These are phyloP conservation scores for Agelas oroides DNA, from an alignment of 37 sponge, comb jelly and placozoan genomes.

Conservation along the genomic window DNA sequence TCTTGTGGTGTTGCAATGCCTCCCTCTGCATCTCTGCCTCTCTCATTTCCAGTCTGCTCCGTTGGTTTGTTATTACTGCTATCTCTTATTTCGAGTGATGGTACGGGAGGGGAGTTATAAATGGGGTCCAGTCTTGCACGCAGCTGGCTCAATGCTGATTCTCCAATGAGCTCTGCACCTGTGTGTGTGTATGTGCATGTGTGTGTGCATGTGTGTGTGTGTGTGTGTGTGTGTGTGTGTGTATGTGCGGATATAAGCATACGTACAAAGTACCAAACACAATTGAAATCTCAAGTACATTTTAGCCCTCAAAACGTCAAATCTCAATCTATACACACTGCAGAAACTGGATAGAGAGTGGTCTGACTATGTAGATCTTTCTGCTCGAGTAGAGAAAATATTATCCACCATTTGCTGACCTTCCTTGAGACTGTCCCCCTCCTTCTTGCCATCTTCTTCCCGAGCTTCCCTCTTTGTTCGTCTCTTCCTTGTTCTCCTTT, in stretches of 20 bases:
- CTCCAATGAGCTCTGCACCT: slow-evolving; percentile 4
- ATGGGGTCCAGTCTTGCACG: slow-evolving; percentile 65
- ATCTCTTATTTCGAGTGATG: neutral
- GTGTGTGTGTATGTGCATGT: too few relatives aligned
- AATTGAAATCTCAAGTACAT: too few relatives aligned
- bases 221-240: too few relatives aligned
- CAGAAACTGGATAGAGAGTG: neutral
- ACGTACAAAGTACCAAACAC: too few relatives aligned
- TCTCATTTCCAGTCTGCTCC: neutral
- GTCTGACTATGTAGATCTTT: neutral
- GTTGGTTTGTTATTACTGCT: neutral
- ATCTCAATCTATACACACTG: too few relatives aligned
- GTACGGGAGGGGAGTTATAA: slow-evolving; percentile 20
- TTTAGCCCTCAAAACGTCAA: too few relatives aligned
- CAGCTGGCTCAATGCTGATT: slow-evolving; percentile 10
- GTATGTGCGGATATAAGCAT: too few relatives aligned
- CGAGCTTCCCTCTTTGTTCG: too few relatives aligned
- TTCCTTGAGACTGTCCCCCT: neutral
- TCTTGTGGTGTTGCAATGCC: neutral
- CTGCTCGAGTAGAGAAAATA: too few relatives aligned
- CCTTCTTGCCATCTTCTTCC: too few relatives aligned
- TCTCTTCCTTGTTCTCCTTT: slow-evolving; percentile 7
- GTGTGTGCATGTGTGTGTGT: too few relatives aligned
- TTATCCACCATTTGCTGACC: neutral
- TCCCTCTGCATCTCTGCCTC: slow-evolving; percentile 10